Evolutionary conservation across 1,140 invertebrate species (phyloP), one percentile per base, ranked within the genome.

Genomic region (Zaprionus ornatus): DNA sequence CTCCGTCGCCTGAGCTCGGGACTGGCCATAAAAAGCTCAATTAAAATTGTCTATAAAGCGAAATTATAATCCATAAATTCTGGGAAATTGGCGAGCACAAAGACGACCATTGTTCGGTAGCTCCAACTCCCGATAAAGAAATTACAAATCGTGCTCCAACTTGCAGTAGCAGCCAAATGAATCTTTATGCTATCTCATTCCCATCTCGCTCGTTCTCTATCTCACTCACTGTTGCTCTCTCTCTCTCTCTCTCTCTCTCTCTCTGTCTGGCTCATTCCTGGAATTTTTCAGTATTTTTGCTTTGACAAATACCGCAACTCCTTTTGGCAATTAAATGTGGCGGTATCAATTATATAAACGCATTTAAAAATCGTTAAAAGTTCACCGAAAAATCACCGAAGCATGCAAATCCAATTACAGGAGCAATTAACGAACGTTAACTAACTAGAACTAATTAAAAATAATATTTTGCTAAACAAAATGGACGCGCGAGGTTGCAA

Each of bases 51-150:
- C 87, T 90, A 91, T 91, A 91, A 77, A 72, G 70, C 74, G 71
- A 87, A 87, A 90, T 91, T 91, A 87, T 90, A 90, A 90, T 87
- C 86, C 87, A 90, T 90, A 90, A 90, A 90, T 90, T 90, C 87
- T 90, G 87, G 87, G 87, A 90, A 90, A 90, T 90, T 90, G 82
- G 65, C 74, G 87, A 86, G 83, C 74, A 90, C 87, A 90, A 91
- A 79, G 82, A 54, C 63, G 15, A n/a, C 13, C 78, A 81, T 73
- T 90, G 87, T 90, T 59, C 52, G 5, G 37, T 42, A 32, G 35
- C 21, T 45, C 25, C 52, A 66, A 79, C 68, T 59, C 62, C 50
- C 65, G 80, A 80, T 80, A 73, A 74, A 80, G 74, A 87, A 87
- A 87, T 87, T 87, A 87, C 84, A 88, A 90, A 74, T 27, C 40